A percentile compares a stretch with the other conserved stretches of the same genome.
phyloP scores from a whole-genome alignment of 2,888 invertebrate genomes.

The Dioctria linearis region DNA sequence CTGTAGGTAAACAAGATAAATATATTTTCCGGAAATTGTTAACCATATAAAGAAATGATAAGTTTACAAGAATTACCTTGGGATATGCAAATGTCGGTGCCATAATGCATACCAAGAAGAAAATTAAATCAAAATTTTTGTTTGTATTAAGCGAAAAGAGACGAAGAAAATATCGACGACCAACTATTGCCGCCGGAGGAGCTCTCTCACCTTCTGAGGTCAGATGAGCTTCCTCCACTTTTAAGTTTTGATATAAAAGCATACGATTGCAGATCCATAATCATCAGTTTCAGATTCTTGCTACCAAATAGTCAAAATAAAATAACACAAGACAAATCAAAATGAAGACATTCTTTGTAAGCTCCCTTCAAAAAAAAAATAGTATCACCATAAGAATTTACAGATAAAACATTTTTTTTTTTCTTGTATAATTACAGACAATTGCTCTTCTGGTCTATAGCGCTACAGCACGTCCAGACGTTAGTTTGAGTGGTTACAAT shows the following conservation, averaged over 20 bases:
- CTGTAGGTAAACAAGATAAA: not conserved
- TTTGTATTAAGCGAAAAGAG: too few relatives aligned
- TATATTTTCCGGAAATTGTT: constrained; percentile 32
- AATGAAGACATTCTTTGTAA: constrained; percentile 29
- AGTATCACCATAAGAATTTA: not conserved
- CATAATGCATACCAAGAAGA: not conserved
- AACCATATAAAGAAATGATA: constrained; percentile 20
- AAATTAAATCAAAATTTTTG: too few relatives aligned
- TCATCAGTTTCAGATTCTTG: constrained; percentile 12
- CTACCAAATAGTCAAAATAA: not conserved
- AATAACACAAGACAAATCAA: not conserved
- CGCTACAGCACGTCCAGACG: constrained; percentile 57
- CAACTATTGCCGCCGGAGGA: not conserved
- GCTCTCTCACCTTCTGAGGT: constrained; percentile 26
- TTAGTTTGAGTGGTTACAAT: constrained; percentile 54
- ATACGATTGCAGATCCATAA: not conserved
- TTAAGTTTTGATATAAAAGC: constrained; percentile 31
- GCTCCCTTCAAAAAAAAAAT: not conserved
- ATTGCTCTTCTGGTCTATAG: constrained; percentile 50
- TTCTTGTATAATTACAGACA: constrained; percentile 23
- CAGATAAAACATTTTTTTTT: not conserved
- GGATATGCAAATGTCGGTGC: constrained; percentile 15
- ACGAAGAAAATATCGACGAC: too few relatives aligned
- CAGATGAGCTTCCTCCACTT: constrained; percentile 6
- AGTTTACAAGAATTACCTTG: constrained; percentile 29